Percentiles rank a stretch among this genome's conserved stretches.
These are phyloP conservation scores for Drosophila leonis DNA, from an alignment of 2,888 invertebrate genomes.

Conservation along the genomic window DNA sequence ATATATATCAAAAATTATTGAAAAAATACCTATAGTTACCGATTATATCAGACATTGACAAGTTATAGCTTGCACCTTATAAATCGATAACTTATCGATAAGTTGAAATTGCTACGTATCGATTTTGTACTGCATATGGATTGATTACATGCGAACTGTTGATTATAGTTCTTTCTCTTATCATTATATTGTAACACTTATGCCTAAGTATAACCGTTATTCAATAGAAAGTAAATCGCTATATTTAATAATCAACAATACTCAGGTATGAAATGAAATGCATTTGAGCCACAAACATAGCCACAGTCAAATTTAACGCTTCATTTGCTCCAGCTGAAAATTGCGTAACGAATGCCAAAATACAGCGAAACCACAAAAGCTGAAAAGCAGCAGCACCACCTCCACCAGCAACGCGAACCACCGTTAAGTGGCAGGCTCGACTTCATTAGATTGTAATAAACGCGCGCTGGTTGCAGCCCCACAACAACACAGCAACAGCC, in stretches of 20 bases:
- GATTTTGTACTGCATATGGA: background rate
- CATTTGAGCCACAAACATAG: constrained; percentile 12
- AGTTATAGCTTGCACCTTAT: too few species aligned
- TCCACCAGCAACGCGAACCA: constrained; percentile 31
- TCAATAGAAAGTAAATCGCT: background rate
- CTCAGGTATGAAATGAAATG: background rate
- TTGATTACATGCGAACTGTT: background rate
- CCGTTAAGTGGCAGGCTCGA: constrained; percentile 81
- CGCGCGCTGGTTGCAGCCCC: constrained; percentile 75
- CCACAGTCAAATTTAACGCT: constrained; percentile 52
- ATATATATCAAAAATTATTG: too few species aligned
- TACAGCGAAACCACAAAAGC: constrained; percentile 18
- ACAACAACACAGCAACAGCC: constrained; percentile 34
- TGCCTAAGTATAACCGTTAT: too few species aligned
- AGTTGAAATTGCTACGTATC: background rate
- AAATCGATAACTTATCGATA: background rate
- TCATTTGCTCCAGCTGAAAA: constrained; percentile 58
- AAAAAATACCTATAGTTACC: background rate
- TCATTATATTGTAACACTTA: background rate
- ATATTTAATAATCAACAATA: background rate
- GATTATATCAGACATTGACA: background rate
- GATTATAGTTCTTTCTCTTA: background rate
- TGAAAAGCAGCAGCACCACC: constrained; percentile 41
- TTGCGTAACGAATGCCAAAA: constrained; percentile 57
- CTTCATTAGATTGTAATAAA: constrained; percentile 81